A percentile compares a stretch with the other conserved stretches of the same genome.
Evolutionary conservation across 2,797 vertebrate genomes (phyloP).

Genomic region (Thripadectes ignobilis): DNA sequence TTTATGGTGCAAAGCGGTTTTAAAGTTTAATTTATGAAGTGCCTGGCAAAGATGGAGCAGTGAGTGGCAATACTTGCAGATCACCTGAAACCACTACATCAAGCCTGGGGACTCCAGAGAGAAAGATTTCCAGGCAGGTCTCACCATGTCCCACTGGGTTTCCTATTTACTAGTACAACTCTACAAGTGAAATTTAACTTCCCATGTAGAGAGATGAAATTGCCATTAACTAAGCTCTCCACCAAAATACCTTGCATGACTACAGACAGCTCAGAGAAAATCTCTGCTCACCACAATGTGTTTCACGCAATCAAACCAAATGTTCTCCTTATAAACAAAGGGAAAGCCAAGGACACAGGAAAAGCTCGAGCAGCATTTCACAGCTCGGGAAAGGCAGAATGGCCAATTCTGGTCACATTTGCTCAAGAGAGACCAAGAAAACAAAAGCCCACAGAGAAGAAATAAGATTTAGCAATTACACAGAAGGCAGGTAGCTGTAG

Average conservation of each 20-base stretch:
- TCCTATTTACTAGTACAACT: background rate
- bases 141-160: background rate
- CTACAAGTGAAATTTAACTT: background rate
- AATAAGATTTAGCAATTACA: background rate
- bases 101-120: background rate
- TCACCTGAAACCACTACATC: background rate
- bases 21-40: background rate
- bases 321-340: constrained; percentile 8
- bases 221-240: background rate
- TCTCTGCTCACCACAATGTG: background rate
- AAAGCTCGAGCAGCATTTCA: background rate
- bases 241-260: background rate
- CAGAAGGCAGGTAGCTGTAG: background rate
- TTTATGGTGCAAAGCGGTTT: background rate
- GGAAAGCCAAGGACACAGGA: background rate
- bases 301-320: background rate
- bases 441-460: background rate
- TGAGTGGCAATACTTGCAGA: background rate
- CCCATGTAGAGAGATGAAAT: background rate
- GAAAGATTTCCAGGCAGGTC: background rate
- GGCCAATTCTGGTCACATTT: background rate
- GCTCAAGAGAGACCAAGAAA: background rate
- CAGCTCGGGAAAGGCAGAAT: background rate
- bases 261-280: background rate
- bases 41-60: background rate